A percentile compares a stretch with the other conserved stretches of the same genome.
These are phyloP conservation scores for Mesoclemmys tuberculata DNA, from an alignment of 2,113 vertebrate species.

Conservation along the genomic window DNA sequence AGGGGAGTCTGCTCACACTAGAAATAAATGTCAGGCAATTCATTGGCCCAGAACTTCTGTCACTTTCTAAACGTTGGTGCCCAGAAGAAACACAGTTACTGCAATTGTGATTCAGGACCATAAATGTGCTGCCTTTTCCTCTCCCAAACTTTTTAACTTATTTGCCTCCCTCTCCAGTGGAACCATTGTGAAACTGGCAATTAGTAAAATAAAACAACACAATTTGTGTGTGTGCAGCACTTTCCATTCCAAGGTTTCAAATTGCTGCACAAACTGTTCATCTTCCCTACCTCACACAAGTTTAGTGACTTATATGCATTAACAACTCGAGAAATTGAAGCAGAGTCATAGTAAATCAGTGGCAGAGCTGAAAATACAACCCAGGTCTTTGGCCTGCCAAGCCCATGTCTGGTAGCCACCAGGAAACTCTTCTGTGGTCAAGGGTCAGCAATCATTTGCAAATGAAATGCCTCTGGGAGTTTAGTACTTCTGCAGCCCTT, in stretches of 20 bases:
- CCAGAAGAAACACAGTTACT: neutral
- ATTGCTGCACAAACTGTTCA: neutral
- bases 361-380: neutral
- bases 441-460: neutral
- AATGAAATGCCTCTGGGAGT: neutral
- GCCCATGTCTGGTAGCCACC: neutral
- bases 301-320: neutral
- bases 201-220: neutral
- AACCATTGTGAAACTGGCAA: neutral
- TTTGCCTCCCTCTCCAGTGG: neutral
- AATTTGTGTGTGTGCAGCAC: neutral
- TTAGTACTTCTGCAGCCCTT: slow-evolving; percentile 8
- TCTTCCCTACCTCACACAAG: neutral
- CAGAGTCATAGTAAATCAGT: neutral
- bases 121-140: neutral
- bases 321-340: neutral
- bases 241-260: neutral
- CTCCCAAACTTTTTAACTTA: neutral
- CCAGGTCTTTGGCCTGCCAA: neutral
- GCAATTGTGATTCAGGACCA: neutral
- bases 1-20: neutral
- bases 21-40: neutral
- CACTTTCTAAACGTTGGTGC: neutral
- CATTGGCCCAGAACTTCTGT: neutral
- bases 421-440: neutral